These are phyloP conservation scores for Plotosus lineatus DNA, from an alignment of 2,113 vertebrate species.

Conservation along the genomic window DNA sequence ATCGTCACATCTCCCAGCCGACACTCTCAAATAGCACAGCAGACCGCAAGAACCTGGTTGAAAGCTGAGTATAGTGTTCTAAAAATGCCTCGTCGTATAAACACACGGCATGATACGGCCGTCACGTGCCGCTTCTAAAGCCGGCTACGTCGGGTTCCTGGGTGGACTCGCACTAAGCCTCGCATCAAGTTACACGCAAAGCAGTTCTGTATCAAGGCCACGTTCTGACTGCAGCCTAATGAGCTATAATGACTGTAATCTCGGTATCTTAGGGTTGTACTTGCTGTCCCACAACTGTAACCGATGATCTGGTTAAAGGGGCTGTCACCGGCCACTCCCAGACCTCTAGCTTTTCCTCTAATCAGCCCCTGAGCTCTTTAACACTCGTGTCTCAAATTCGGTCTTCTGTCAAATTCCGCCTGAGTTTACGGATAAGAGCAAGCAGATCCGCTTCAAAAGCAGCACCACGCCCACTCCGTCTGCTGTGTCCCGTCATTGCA, in stretches of 20 bases:
- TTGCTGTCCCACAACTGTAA: slow-evolving; percentile 16
- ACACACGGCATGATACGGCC: slow-evolving; percentile 15
- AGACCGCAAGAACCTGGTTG: slow-evolving; percentile 35
- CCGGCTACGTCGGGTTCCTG: slow-evolving; percentile 32
- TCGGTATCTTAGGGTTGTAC: slow-evolving; percentile 16
- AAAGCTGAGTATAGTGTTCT: slow-evolving; percentile 40
- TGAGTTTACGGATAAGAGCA: slow-evolving; percentile 16
- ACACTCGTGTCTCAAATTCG: neutral
- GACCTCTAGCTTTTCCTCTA: slow-evolving; percentile 6
- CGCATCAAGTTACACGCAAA: slow-evolving; percentile 51
- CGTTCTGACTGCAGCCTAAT: slow-evolving; percentile 54
- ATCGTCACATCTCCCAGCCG: slow-evolving; percentile 1
- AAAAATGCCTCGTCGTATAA: slow-evolving; percentile 39
- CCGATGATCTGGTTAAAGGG: neutral
- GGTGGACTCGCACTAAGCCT: slow-evolving; percentile 54
- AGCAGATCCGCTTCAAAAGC: neutral
- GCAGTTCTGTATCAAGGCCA: slow-evolving; percentile 48
- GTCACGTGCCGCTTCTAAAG: slow-evolving; percentile 41
- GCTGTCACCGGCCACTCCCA: neutral
- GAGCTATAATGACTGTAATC: slow-evolving; percentile 66
- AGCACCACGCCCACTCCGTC: neutral
- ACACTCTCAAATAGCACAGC: slow-evolving; percentile 40
- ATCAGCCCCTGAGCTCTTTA: slow-evolving; percentile 29
- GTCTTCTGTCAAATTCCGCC: no score
- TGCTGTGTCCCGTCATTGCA: slow-evolving; percentile 12